These are phyloP conservation scores for Tetragonula clypearis DNA, from an alignment of 1,140 invertebrate species.

Conservation along the genomic window DNA sequence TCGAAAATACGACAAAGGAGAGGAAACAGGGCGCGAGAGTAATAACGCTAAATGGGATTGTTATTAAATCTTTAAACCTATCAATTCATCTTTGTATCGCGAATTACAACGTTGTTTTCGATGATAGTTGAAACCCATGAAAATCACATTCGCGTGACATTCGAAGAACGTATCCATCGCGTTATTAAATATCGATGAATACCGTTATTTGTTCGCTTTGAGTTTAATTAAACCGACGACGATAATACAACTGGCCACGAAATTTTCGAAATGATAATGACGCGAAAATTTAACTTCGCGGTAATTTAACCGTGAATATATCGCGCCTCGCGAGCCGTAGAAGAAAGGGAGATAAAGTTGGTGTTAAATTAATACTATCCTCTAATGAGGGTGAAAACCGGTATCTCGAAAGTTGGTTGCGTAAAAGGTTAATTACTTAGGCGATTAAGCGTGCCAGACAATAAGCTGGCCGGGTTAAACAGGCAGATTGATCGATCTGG, in stretches of 20 bases:
- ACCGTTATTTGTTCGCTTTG: background rate
- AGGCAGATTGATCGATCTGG: constrained; percentile 37
- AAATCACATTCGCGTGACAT: background rate
- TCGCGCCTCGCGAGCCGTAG: background rate
- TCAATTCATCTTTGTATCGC: background rate
- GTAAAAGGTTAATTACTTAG: constrained; percentile 43
- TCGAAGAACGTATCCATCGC: background rate
- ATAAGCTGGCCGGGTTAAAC: constrained; percentile 32
- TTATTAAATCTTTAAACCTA: background rate
- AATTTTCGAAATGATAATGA: background rate
- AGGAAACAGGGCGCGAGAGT: background rate
- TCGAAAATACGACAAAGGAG: background rate
- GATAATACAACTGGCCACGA: accelerated
- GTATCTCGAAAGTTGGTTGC: constrained; percentile 16
- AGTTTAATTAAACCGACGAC: background rate
- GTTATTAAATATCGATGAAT: background rate
- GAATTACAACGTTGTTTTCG: background rate
- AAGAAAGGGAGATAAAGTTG: background rate
- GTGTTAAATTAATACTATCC: constrained; percentile 11
- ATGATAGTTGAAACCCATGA: background rate
- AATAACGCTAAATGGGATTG: background rate
- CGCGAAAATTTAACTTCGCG: background rate
- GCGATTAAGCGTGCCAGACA: constrained; percentile 35
- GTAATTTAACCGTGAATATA: background rate
- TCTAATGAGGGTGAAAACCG: constrained; percentile 5